phyloP scores from a whole-genome alignment of 2,888 invertebrate genomes.

The Microchrysa polita region DNA sequence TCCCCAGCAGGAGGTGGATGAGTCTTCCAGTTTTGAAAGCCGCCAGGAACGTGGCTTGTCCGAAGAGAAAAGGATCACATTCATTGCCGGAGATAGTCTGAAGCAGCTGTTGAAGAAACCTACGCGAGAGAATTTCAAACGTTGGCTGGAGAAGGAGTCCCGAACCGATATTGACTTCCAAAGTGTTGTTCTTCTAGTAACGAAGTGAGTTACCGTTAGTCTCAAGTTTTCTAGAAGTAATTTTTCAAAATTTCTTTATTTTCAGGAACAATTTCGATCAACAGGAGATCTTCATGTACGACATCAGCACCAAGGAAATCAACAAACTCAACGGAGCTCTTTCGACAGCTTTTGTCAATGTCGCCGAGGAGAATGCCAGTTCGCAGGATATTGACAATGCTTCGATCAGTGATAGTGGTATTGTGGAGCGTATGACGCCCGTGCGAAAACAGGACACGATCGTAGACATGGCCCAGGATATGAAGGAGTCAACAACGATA shows the following conservation, averaged over 20 bases:
- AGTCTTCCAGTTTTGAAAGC: slow-evolving; percentile 56
- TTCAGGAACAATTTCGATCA: slow-evolving; percentile 63
- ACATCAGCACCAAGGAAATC: slow-evolving; percentile 76
- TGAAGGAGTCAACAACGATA: slow-evolving; percentile 45
- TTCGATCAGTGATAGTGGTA: slow-evolving; percentile 67
- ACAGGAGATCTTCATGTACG: slow-evolving; percentile 89
- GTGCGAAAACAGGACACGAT: slow-evolving; percentile 45
- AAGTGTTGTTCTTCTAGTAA: slow-evolving; percentile 82
- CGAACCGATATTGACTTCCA: slow-evolving; percentile 79
- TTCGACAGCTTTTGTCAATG: slow-evolving; percentile 85
- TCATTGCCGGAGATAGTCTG: slow-evolving; percentile 78
- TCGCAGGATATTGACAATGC: slow-evolving; percentile 72
- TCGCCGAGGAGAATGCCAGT: slow-evolving; percentile 84
- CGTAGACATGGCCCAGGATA: slow-evolving; percentile 54
- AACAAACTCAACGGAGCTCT: slow-evolving; percentile 83
- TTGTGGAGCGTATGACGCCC: slow-evolving; percentile 51
- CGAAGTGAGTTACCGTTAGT: slow-evolving; percentile 72
- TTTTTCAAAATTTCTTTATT: slow-evolving; percentile 1
- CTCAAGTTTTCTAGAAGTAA: not conserved
- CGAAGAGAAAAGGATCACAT: slow-evolving; percentile 75
- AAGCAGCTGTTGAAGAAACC: slow-evolving; percentile 81
- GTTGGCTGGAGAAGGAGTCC: slow-evolving; percentile 82
- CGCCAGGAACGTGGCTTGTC: slow-evolving; percentile 69
- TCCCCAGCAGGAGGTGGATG: slow-evolving; percentile 65
- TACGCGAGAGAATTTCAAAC: slow-evolving; percentile 78